phyloP scores from a whole-genome alignment of 2,113 vertebrate genomes.

The Pygoscelis adeliae region DNA sequence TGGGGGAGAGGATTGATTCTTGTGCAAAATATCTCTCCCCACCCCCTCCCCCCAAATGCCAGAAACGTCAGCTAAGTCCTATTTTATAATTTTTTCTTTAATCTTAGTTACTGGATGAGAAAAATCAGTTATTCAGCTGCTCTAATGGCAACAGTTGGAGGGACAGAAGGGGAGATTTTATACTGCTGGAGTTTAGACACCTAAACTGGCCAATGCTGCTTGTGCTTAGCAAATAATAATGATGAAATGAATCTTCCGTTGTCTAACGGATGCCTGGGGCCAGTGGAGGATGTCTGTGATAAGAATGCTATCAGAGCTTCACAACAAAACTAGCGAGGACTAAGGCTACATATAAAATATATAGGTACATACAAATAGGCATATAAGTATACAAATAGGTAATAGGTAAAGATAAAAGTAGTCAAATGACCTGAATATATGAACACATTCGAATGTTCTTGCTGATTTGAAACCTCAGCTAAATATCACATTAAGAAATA shows the following conservation, averaged over 20 bases:
- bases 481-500: not conserved
- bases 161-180: conserved; percentile 56
- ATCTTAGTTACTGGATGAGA: not conserved
- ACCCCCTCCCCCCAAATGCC: rapidly evolving
- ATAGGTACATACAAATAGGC: not conserved
- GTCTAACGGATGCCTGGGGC: not conserved
- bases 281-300: not conserved
- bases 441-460: not conserved
- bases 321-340: not conserved
- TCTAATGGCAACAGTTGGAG: conserved; percentile 50
- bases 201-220: conserved; percentile 14
- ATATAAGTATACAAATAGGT: not conserved
- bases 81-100: not conserved
- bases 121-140: conserved; percentile 29
- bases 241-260: not conserved
- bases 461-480: not conserved
- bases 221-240: conserved; percentile 18
- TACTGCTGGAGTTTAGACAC: conserved; percentile 21
- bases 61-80: not conserved
- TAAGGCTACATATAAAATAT: not conserved
- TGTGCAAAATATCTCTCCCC: not conserved
- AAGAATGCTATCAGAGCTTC: not conserved
- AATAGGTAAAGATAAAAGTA: not conserved
- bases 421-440: not conserved
- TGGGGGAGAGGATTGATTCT: not conserved